Evolutionary conservation across 2,113 vertebrate species (phyloP), one percentile per base, ranked within the genome.

Genomic region (Agapornis roseicollis): DNA sequence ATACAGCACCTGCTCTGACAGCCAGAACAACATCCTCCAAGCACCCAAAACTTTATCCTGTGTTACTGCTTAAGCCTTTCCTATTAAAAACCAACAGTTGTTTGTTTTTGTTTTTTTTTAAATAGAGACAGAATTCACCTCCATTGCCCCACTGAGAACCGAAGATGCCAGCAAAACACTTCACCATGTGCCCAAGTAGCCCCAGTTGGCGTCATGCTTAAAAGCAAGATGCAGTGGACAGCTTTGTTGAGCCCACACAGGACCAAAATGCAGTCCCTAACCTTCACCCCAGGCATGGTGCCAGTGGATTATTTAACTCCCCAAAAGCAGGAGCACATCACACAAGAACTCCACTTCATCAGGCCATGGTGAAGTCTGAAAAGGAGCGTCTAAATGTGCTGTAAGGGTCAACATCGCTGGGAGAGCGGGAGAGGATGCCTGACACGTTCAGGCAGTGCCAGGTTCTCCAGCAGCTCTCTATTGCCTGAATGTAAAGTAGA

Each of bases 361-460:
- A 83, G 41, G 63, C 17, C 61, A 3, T 0, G 4, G 22, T 8
- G 79, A 88, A 80, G 37, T 29, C 6, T n/a, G 49, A 65, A 89
- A 92, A 88, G 68, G n/a, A 47, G 17, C 44, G 91, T 93, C 39
- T 49, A 35, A 65, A 65, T 10, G 31, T 1, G 3, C 27, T 46
- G 35, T 41, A 53, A 68, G 39, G 60, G 78, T 80, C 4, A 0
- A n/a, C 56, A 14, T 17, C 1, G 0, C 31, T 50, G 66, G 31
- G 41, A 53, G n/a, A 55, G 44, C 42, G 56, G 28, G 76, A 20
- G 7, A 83, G 24, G 41, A 46, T 80, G 42, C 37, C 29, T 47
- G 11, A 65, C 7, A 8, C 3, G 3, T 20, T 66, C 4, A 37
- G 25, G 46, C 37, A 73, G 41, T 0, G 2, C 2, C 1, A 3